Conservation (phyloP, 2,888 invertebrate species). For the Dione vanillae region DNA sequence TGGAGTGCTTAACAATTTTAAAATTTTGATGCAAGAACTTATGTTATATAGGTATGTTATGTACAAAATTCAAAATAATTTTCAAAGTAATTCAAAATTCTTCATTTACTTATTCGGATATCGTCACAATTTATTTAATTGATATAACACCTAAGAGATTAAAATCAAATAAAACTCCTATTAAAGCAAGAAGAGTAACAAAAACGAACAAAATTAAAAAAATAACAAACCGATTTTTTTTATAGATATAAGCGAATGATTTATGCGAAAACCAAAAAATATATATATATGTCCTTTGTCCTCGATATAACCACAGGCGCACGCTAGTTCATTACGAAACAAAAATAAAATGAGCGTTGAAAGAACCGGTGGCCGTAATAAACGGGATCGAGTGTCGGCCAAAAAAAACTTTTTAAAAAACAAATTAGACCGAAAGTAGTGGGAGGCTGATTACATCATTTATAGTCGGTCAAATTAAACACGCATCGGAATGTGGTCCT, state of each 20-base stretch:
- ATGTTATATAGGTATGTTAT: too few species aligned
- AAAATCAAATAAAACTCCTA: constrained; percentile 2
- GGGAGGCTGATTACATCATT: constrained; percentile 45
- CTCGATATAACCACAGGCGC: constrained; percentile 42
- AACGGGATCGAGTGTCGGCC: constrained; percentile 57
- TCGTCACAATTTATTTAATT: neutral
- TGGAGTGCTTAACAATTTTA: too few species aligned
- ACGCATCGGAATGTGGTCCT: constrained; percentile 29
- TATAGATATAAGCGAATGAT: constrained; percentile 39
- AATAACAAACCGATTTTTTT: constrained; percentile 33
- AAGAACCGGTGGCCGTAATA: constrained; percentile 55
- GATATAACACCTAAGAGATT: neutral
- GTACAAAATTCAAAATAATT: too few species aligned
- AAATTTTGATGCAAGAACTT: too few species aligned
- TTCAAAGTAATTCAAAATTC: too few species aligned
- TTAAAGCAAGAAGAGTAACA: constrained; percentile 1
- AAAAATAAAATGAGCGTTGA: constrained; percentile 47
- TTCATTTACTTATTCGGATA: neutral
- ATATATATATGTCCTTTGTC: constrained; percentile 30
- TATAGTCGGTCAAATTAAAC: constrained; percentile 36
- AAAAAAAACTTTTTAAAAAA: constrained; percentile 44
- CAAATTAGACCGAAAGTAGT: constrained; percentile 43
- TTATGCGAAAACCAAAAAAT: constrained; percentile 29
- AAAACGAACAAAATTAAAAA: constrained; percentile 20
- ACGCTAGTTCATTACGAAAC: constrained; percentile 47